Evolutionary conservation across 1,140 invertebrate genomes (phyloP), one percentile per base, ranked within the genome.

Genomic region (Platyura marginata): DNA sequence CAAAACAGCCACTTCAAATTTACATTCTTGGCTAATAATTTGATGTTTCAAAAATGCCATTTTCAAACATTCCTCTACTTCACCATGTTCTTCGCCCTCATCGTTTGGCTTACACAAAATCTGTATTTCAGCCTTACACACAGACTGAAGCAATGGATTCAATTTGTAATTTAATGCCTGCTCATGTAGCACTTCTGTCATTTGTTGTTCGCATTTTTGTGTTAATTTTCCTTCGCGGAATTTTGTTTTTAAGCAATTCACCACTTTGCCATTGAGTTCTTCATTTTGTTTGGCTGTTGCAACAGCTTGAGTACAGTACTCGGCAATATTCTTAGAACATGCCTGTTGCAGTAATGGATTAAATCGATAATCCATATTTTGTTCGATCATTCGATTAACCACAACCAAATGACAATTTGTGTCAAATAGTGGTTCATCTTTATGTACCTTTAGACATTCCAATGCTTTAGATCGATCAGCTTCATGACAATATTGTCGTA

Each of bases 331-430:
- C 46, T 63, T 52, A 23, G 69, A 66, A 54, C 90, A 95, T 4
- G 75, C 72, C 46, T 75, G 75, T 56, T 86, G 79, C 21, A 98
- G 66, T 6, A 75, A 69, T 13, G 86, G 84, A 68, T 98, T 96
- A 38, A 98, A 79, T 48, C 92, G 72, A 52, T 87, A 88, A 64
- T 98, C 92, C 36, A 77, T 72, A 58, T 87, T 90, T 64, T 93
- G 87, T 60, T 91, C 87, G 43, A 90, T 80, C 75, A 95, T 82
- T 56, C 94, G 70, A 59, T 81, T 79, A 8, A 88, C 67, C 3
- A 98, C 79, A 11, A 96, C 72, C 40, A 76, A 65, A 53, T 84
- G 78, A 59, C 95, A 98, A 41, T 79, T 79, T 42, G 77, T 71
- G 57, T 92, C 83, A 65, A 93, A 96, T 19, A 69, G 72, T 16